A percentile compares a stretch with the other conserved stretches of the same genome.
Evolutionary conservation across 2,113 vertebrate species (phyloP).

Genomic region (Psilopsiagon aymara): DNA sequence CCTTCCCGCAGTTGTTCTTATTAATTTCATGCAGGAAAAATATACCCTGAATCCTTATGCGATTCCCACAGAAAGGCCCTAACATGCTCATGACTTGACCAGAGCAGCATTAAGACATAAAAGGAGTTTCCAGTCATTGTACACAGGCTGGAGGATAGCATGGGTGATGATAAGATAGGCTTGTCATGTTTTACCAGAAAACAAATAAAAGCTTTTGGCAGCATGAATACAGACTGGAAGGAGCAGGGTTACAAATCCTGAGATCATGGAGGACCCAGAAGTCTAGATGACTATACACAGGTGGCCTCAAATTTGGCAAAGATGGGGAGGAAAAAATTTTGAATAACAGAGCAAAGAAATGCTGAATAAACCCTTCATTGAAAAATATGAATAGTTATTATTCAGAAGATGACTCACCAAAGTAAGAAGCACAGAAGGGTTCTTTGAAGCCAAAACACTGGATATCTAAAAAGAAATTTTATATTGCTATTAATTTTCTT

Average conservation of each 20-base stretch:
- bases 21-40: not conserved
- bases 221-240: not conserved
- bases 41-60: not conserved
- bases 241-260: not conserved
- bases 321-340: not conserved
- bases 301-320: not conserved
- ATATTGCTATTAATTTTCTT: not conserved
- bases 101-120: not conserved
- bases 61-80: not conserved
- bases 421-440: slow-evolving; percentile 83
- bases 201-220: not conserved
- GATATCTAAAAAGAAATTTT: slow-evolving; percentile 77
- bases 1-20: not conserved
- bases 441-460: slow-evolving; percentile 75
- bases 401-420: slow-evolving; percentile 78
- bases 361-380: not conserved
- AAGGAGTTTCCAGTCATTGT: not conserved
- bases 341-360: not conserved
- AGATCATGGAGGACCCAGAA: not conserved
- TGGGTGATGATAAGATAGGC: accelerated
- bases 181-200: not conserved
- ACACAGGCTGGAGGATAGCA: not conserved
- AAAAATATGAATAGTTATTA: not conserved
- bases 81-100: not conserved
- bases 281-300: not conserved